Conservation (phyloP, 2,888 invertebrate species). For the Xylota segnis region DNA sequence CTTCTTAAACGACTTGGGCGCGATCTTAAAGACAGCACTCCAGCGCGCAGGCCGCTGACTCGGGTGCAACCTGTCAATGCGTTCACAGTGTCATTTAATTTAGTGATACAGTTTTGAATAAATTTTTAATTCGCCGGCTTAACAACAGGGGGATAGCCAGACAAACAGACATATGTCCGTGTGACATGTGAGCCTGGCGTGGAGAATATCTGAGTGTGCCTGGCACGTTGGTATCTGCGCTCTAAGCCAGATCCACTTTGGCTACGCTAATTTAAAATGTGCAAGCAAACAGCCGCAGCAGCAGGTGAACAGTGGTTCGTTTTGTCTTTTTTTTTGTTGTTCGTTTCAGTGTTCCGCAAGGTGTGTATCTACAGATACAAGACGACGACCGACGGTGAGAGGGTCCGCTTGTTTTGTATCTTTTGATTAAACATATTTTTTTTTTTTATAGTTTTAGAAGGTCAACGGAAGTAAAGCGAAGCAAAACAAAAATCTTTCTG, state of each 20-base stretch:
- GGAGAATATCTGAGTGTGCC: constrained; percentile 26
- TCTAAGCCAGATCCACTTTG: constrained; percentile 46
- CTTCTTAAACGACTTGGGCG: constrained; percentile 67
- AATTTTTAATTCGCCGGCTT: constrained; percentile 67
- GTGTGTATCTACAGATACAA: constrained; percentile 42
- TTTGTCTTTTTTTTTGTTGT: constrained; percentile 29
- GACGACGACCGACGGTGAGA: constrained; percentile 54
- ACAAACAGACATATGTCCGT: constrained; percentile 43
- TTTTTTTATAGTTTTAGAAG: constrained; percentile 67
- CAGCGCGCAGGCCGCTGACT: not conserved
- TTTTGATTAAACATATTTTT: constrained; percentile 67
- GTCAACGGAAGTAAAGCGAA: constrained; percentile 76
- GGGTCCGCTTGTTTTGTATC: constrained; percentile 54
- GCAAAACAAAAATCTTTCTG: constrained; percentile 69
- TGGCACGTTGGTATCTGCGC: constrained; percentile 24
- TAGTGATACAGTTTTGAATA: constrained; percentile 71
- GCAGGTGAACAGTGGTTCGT: constrained; percentile 58
- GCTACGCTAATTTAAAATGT: constrained; percentile 70
- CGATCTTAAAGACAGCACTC: constrained; percentile 54
- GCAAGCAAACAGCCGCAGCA: constrained; percentile 53
- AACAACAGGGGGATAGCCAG: constrained; percentile 32
- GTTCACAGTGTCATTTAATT: constrained; percentile 70
- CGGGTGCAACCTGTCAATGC: constrained; percentile 63
- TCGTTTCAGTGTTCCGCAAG: constrained; percentile 60
- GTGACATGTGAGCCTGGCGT: constrained; percentile 40